Evolutionary conservation across 23 tunicate species (phyloP).

Genomic region (Botrylloides violaceus): DNA sequence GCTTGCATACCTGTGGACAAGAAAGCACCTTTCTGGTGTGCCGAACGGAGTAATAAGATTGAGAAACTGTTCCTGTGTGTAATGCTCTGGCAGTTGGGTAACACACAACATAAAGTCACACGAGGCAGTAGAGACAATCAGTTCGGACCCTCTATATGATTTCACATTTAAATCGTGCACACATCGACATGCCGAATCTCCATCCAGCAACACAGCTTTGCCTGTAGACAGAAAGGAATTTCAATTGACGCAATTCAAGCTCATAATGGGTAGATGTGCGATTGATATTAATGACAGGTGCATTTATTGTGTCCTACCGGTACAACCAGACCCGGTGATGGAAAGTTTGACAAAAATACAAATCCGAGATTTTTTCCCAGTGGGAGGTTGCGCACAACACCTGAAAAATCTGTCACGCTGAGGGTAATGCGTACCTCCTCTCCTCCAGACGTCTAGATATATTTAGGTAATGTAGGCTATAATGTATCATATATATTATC

Average conservation of each 20-base stretch:
- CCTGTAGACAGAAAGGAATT: constrained; percentile 28
- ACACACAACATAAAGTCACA: constrained; percentile 93
- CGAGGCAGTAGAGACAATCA: constrained; percentile 69
- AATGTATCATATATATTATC: no score
- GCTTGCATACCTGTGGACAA: constrained; percentile 70
- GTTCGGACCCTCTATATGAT: constrained; percentile 40
- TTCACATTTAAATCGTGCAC: constrained; percentile 54
- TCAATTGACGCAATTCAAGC: no score
- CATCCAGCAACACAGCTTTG: constrained; percentile 88
- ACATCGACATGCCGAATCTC: constrained; percentile 58
- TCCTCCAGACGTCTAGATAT: no score
- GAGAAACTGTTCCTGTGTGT: constrained; percentile 67
- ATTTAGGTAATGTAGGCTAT: no score
- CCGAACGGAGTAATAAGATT: constrained; percentile 85
- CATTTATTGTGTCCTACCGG: no score
- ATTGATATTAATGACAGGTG: no score
- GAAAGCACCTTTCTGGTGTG: constrained; percentile 92
- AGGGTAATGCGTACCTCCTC: no score
- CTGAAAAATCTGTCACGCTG: no score
- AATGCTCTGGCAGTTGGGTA: constrained; percentile 69
- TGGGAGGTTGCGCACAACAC: no score
- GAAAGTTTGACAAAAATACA: background rate
- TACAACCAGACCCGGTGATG: no score
- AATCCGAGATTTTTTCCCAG: no score
- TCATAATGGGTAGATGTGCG: no score